phyloP scores from a whole-genome alignment of 2,888 invertebrate genomes.

The Lepeophtheirus nordmannii region DNA sequence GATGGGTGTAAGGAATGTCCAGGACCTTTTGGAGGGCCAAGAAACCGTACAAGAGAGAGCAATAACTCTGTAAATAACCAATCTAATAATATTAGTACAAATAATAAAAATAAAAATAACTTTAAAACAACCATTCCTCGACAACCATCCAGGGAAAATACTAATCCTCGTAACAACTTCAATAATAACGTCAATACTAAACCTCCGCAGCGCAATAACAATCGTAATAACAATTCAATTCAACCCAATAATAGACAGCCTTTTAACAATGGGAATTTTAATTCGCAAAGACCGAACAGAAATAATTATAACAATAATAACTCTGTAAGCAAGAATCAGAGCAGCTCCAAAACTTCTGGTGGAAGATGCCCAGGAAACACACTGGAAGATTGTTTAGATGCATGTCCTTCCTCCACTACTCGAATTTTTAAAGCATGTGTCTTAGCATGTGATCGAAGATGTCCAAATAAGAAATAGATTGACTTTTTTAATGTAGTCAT shows the following conservation, averaged over 20 bases:
- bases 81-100: background rate
- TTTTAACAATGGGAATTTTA: background rate
- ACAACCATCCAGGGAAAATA: background rate
- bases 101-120: constrained; percentile 9
- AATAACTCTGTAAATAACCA: background rate
- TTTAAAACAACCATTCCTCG: background rate
- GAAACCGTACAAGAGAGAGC: constrained; percentile 18
- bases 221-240: background rate
- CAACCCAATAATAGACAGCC: background rate
- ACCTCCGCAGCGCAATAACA: background rate
- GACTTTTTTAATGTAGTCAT: background rate
- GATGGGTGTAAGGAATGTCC: constrained; percentile 24
- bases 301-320: background rate
- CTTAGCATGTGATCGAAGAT: constrained; percentile 17
- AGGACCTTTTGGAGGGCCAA: constrained; percentile 23
- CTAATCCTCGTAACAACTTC: background rate
- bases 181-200: background rate
- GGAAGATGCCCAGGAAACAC: constrained; percentile 14
- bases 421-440: constrained; percentile 24
- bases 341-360: background rate
- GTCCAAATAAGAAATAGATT: constrained; percentile 15
- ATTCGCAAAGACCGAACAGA: background rate
- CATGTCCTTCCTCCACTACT: constrained; percentile 18
- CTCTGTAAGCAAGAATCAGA: background rate
- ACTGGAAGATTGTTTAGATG: constrained; percentile 21